Base-by-base conservation (phyloP, 2,797 vertebrate genomes). In the Tapirus indicus region DNA sequence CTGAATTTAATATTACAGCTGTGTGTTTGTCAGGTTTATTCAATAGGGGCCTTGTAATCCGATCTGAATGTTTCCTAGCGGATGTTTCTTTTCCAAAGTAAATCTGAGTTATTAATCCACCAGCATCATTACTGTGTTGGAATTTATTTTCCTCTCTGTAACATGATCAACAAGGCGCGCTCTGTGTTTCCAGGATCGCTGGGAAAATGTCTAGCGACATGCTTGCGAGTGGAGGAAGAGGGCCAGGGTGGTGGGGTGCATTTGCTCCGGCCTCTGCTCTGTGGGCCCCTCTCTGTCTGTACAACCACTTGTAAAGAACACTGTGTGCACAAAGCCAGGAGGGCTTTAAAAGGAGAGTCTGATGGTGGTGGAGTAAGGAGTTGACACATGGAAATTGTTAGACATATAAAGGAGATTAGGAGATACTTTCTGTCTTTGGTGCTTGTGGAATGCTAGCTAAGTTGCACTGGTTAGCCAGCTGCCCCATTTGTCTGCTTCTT, bases 81-180 rank as follows among this genome's bases (percentile, higher is more conserved):
- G 99, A 99, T 99, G 98, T 99, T 99, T 98, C 99, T 99, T 98
- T 99, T 99, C 99, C 98, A 99, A 99, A 98, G 98, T 99, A 99
- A 99, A 99, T 98, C 98, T 99, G 98, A 99, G 98, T 99, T 99
- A 99, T 99, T 99, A 99, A 99, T 99, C 98, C 98, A 98, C 98
- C 98, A 98, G 98, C 98, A 99, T 99, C 99, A 98, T 98, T 98
- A 99, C 98, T 97, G 98, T 71, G 52, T 97, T 98, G 99, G 98
- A 99, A 98, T 99, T 99, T 94, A 98, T 98, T 98, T 98, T 98
- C 97, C 96, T 79, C 97, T 97, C 98, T 95, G 97, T 77, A 97
- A 98, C 97, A 98, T 87, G 64, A 98, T 98, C 98, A 99, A 98
- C 98, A 98, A 98, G 98, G 98, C 98, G 98, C 97, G 98, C 98